Conservation (phyloP, 37 sponge, comb jelly and placozoan species). For the Amphimedon queenslandica region DNA sequence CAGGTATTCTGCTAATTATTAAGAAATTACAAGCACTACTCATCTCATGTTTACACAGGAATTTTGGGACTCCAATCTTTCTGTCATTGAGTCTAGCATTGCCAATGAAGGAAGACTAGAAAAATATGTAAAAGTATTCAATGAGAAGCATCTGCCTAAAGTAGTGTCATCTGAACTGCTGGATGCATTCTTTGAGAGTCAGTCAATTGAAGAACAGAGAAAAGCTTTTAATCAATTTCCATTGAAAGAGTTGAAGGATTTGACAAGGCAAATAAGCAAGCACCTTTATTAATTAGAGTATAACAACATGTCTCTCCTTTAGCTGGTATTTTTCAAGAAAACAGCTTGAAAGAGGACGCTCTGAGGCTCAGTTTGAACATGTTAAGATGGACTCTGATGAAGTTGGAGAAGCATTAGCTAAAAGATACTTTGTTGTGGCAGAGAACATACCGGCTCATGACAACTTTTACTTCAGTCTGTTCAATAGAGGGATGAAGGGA, state of each 20-base stretch:
- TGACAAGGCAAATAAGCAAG: background rate
- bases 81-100: constrained; percentile 1
- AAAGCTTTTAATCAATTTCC: constrained; percentile 17
- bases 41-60: background rate
- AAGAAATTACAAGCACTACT: no score
- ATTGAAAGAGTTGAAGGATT: constrained; percentile 14
- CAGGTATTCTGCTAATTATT: constrained; percentile 18
- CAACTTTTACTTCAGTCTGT: constrained; percentile 52
- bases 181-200: constrained; percentile 35
- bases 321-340: background rate
- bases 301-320: background rate
- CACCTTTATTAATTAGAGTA: background rate
- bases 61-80: background rate
- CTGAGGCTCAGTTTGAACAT: constrained; percentile 20
- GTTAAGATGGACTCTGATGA: background rate
- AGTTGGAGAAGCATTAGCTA: constrained; percentile 6
- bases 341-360: background rate
- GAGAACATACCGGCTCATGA: constrained; percentile 23
- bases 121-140: background rate
- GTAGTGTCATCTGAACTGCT: constrained; percentile 10
- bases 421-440: constrained; percentile 10
- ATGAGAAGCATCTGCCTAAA: background rate
- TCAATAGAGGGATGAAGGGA: constrained; percentile 17
- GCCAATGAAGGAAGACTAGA: background rate
- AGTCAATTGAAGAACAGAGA: constrained; percentile 28